A percentile compares a stretch with the other conserved stretches of the same genome.
phyloP scores from a whole-genome alignment of 2,797 vertebrate genomes.

The Xiphorhynchus erythropygius region DNA sequence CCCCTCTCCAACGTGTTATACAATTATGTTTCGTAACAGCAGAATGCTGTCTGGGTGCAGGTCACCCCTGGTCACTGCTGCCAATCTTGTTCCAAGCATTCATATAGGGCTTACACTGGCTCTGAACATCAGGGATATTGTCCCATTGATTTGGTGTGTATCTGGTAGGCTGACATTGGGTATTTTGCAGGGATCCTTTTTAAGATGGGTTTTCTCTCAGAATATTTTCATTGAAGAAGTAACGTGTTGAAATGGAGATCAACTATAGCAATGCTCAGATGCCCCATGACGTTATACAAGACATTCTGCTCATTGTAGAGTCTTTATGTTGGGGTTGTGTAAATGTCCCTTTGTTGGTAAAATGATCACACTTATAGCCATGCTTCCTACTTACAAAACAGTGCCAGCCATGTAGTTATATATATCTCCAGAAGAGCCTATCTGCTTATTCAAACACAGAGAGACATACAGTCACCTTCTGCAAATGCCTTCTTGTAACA shows the following conservation, averaged over 20 bases:
- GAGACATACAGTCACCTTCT: background rate
- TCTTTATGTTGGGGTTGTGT: background rate
- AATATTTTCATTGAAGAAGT: background rate
- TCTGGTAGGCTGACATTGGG: rapidly evolving
- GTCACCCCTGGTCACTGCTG: background rate
- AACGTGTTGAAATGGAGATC: background rate
- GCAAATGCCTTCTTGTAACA: background rate
- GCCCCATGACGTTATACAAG: background rate
- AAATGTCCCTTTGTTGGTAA: background rate
- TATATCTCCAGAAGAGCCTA: background rate
- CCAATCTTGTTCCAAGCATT: background rate
- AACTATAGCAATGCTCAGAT: background rate
- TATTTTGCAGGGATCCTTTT: background rate
- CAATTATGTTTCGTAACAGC: no score
- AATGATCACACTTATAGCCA: background rate
- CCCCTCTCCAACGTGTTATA: background rate
- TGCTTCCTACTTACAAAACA: background rate
- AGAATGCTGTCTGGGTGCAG: background rate
- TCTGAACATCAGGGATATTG: background rate
- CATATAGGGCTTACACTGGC: background rate
- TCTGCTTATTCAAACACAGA: background rate
- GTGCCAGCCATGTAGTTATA: background rate
- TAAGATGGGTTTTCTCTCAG: background rate
- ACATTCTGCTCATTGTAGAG: background rate
- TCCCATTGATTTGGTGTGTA: background rate